A percentile compares a stretch with the other conserved stretches of the same genome.
Evolutionary conservation across 1,140 invertebrate species (phyloP).

Genomic region (Dreissena polymorpha): DNA sequence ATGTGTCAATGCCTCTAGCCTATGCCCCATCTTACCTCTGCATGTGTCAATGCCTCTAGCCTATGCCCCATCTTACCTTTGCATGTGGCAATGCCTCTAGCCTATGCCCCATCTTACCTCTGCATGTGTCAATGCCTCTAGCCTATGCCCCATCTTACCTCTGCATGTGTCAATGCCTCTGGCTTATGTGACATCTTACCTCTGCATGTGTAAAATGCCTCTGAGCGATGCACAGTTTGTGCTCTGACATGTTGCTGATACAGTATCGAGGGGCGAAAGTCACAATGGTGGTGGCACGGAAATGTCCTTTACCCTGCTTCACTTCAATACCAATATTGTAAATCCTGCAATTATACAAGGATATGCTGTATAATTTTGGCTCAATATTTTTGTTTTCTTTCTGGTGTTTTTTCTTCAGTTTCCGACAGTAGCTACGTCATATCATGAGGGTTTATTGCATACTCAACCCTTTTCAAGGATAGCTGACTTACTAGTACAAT

Average conservation of each 20-base stretch:
- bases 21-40: no score
- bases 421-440: no score
- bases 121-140: constrained; percentile 83
- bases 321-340: constrained; percentile 90
- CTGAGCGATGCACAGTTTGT: constrained; percentile 92
- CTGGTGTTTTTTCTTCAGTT: no score
- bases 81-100: no score
- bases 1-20: no score
- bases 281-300: constrained; percentile 94
- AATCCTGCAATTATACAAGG: constrained; percentile 79
- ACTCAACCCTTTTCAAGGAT: no score
- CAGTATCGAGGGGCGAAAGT: constrained; percentile 96
- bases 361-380: no score
- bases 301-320: constrained; percentile 91
- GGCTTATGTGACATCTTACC: constrained; percentile 52
- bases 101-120: constrained; percentile 59
- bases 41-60: no score
- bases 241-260: constrained; percentile 93
- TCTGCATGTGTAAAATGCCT: constrained; percentile 76
- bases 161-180: constrained; percentile 74
- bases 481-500: no score
- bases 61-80: no score
- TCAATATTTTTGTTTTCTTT: no score
- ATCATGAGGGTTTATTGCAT: no score
- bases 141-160: constrained; percentile 89